Conservation (phyloP, 2,797 vertebrate genomes). For the Gallinago nigripennis region DNA sequence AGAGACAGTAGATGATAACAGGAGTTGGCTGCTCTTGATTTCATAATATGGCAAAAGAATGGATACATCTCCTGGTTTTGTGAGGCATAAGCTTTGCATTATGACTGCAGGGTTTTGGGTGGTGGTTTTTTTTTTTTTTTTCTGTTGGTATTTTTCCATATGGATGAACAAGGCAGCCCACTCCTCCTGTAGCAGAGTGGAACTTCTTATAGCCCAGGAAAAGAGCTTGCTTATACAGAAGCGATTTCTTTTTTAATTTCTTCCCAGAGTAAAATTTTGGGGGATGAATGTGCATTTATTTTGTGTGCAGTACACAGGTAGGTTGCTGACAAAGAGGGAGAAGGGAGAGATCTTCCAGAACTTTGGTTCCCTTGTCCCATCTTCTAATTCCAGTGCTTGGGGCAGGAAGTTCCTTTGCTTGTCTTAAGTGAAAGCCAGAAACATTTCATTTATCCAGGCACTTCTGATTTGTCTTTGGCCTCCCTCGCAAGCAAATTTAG, state of each 20-base stretch:
- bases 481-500: conserved; percentile 28
- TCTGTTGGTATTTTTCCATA: conserved; percentile 13
- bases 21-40: conserved; percentile 48
- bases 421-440: conserved; percentile 55
- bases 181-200: conserved; percentile 16
- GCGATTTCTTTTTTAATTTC: background rate
- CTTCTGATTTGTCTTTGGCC: conserved; percentile 36
- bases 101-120: background rate
- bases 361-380: background rate
- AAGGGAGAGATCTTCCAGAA: conserved; percentile 32
- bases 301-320: conserved; percentile 71
- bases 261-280: conserved; percentile 45
- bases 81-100: background rate
- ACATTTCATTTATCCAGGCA: conserved; percentile 7
- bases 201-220: conserved; percentile 30
- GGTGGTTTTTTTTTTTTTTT: background rate
- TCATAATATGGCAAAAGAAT: conserved; percentile 1
- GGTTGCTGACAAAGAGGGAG: conserved; percentile 63
- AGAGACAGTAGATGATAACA: conserved; percentile 39
- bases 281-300: background rate
- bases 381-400: background rate
- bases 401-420: conserved; percentile 54
- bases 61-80: background rate
- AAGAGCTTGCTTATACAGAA: conserved; percentile 43
- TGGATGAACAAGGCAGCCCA: conserved; percentile 41